A percentile compares a stretch with the other conserved stretches of the same genome.
Evolutionary conservation across 2,113 vertebrate species (phyloP).

Genomic region (Serranochromis macrocephalus): DNA sequence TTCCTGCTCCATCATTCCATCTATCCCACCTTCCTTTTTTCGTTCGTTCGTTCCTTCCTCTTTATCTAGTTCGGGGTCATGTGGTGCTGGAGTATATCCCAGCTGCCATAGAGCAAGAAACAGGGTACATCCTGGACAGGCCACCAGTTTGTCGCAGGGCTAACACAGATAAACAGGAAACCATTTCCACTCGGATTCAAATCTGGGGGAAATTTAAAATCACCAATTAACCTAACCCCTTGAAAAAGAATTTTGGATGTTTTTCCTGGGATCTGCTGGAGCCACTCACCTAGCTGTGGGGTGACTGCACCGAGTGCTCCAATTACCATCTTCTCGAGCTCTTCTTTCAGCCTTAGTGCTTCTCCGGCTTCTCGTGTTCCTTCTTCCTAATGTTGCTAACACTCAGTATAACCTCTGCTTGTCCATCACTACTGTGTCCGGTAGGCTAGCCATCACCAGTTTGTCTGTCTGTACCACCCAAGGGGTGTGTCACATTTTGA

Average conservation of each 20-base stretch:
- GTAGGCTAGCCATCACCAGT: background rate
- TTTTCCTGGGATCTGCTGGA: background rate
- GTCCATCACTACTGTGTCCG: background rate
- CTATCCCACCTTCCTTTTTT: background rate
- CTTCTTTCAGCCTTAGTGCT: background rate
- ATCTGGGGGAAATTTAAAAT: background rate
- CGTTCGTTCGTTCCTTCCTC: fast-evolving
- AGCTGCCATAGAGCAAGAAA: background rate
- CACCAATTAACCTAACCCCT: background rate
- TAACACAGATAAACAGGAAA: background rate
- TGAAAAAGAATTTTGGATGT: background rate
- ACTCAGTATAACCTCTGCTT: background rate
- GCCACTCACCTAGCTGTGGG: background rate
- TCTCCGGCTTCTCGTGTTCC: background rate
- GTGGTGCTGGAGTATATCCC: background rate
- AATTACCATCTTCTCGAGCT: background rate
- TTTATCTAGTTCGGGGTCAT: background rate
- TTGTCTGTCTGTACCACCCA: background rate
- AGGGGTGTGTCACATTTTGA: background rate
- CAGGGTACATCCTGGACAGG: background rate
- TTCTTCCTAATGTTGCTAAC: background rate
- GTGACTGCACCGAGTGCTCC: background rate
- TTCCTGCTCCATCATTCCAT: background rate
- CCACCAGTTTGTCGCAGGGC: background rate
- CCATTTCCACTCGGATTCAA: background rate